Evolutionary conservation across 2,797 vertebrate species (phyloP).

Genomic region (Philypnodon macrostomus): DNA sequence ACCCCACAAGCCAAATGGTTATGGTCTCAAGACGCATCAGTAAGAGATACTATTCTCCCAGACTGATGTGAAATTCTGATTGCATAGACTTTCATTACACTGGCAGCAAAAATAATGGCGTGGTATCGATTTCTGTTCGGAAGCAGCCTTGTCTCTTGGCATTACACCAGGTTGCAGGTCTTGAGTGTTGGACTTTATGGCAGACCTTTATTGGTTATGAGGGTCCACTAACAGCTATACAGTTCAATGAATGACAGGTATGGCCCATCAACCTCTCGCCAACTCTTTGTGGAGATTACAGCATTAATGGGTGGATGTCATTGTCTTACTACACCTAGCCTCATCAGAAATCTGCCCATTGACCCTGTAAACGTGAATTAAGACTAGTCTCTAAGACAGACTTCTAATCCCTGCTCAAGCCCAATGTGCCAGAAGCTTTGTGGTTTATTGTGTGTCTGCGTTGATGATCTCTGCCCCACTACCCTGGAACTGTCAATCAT

Average conservation of each 20-base stretch:
- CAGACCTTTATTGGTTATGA: not conserved
- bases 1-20: not conserved
- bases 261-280: constrained; percentile 8
- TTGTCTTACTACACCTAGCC: too few species aligned
- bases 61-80: constrained; percentile 12
- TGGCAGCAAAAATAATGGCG: constrained; percentile 1
- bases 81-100: constrained; percentile 1
- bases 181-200: not conserved
- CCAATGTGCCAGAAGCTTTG: constrained; percentile 42
- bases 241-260: constrained; percentile 11
- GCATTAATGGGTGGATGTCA: too few species aligned
- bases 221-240: too few species aligned
- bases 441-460: constrained; percentile 30
- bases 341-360: constrained; percentile 11
- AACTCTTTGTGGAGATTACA: not conserved
- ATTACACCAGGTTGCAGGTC: not conserved
- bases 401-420: constrained; percentile 51
- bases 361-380: constrained; percentile 40
- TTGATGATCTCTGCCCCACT: constrained; percentile 61
- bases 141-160: constrained; percentile 6
- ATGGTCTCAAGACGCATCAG: not conserved
- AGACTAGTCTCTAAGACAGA: constrained; percentile 21
- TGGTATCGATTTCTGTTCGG: constrained; percentile 21
- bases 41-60: constrained; percentile 1
- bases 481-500: constrained; percentile 67